A percentile compares a stretch with the other conserved stretches of the same genome.
phyloP scores from a whole-genome alignment of 1,140 invertebrate species.

The Subanguina moxae region DNA sequence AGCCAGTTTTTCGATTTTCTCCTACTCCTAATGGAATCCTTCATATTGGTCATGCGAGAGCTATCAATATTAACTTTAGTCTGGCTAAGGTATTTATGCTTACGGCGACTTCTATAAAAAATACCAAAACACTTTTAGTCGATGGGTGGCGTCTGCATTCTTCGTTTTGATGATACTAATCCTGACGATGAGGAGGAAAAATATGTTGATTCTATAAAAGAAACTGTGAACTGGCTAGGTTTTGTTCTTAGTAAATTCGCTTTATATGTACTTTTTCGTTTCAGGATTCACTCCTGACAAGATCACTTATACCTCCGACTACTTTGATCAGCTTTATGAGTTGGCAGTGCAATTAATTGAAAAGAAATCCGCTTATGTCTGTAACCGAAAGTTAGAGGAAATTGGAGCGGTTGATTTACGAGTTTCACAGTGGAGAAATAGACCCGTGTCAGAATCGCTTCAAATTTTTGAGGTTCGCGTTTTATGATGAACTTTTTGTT shows the following conservation, averaged over 20 bases:
- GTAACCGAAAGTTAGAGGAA: constrained; percentile 89
- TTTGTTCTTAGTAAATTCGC: constrained; percentile 47
- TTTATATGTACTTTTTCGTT: background rate
- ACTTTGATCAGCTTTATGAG: constrained; percentile 90
- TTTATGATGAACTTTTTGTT: too few relatives aligned
- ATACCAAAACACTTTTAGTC: background rate
- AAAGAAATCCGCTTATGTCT: constrained; percentile 84
- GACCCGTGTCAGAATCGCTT: constrained; percentile 82
- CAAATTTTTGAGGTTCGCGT: constrained; percentile 76
- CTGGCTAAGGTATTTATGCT: constrained; percentile 72
- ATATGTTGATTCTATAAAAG: constrained; percentile 86
- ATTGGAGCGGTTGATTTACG: constrained; percentile 90
- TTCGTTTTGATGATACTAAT: constrained; percentile 98
- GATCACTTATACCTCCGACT: constrained; percentile 92
- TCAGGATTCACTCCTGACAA: constrained; percentile 83
- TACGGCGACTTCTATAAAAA: background rate
- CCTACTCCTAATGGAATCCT: constrained; percentile 99
- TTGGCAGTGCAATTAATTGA: constrained; percentile 73
- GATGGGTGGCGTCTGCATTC: constrained; percentile 75
- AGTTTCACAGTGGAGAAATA: constrained; percentile 87
- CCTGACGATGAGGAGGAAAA: constrained; percentile 99
- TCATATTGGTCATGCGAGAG: constrained; percentile 98
- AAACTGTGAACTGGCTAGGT: constrained; percentile 96
- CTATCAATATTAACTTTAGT: constrained; percentile 99
- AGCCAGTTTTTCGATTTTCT: constrained; percentile 74